A percentile compares a stretch with the other conserved stretches of the same genome.
Evolutionary conservation across 2,797 vertebrate genomes (phyloP).

Genomic region (Periophthalmus magnuspinnatus): DNA sequence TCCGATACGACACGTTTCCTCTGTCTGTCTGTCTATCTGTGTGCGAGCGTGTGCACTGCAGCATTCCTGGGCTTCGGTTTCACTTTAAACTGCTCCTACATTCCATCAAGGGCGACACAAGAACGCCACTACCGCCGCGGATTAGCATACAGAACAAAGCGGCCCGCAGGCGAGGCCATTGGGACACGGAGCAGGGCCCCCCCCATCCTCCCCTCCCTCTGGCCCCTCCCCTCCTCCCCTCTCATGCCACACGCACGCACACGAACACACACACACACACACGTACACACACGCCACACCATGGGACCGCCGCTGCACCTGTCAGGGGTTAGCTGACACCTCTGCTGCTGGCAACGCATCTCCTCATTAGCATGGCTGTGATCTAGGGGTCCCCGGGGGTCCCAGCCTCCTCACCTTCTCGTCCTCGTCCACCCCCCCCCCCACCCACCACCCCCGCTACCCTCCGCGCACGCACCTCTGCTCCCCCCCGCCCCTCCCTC

Average conservation of each 20-base stretch:
- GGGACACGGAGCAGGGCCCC: too few relatives aligned
- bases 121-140: conserved; percentile 59
- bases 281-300: conserved; percentile 20
- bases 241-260: not conserved
- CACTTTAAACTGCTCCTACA: conserved; percentile 51
- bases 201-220: too few relatives aligned
- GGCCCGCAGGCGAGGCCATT: conserved; percentile 70
- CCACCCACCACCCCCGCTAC: conserved; percentile 26
- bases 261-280: conserved; percentile 14
- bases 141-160: conserved; percentile 83
- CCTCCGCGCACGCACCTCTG: conserved; percentile 40
- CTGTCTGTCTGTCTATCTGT: not conserved
- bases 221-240: too few relatives aligned
- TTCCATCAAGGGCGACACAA: conserved; percentile 72
- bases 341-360: conserved; percentile 79
- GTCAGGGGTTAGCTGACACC: conserved; percentile 85
- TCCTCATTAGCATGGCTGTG: conserved; percentile 86
- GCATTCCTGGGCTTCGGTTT: conserved; percentile 65
- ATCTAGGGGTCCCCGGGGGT: conserved; percentile 81
- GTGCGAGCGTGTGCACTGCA: conserved; percentile 25
- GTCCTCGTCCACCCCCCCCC: conserved; percentile 39
- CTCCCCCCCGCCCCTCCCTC: conserved; percentile 39
- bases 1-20: conserved; percentile 18
- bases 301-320: conserved; percentile 71
- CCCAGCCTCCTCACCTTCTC: conserved; percentile 73